A percentile compares a stretch with the other conserved stretches of the same genome.
Evolutionary conservation across 2,888 invertebrate genomes (phyloP).

Genomic region (Ariolimax columbianus): DNA sequence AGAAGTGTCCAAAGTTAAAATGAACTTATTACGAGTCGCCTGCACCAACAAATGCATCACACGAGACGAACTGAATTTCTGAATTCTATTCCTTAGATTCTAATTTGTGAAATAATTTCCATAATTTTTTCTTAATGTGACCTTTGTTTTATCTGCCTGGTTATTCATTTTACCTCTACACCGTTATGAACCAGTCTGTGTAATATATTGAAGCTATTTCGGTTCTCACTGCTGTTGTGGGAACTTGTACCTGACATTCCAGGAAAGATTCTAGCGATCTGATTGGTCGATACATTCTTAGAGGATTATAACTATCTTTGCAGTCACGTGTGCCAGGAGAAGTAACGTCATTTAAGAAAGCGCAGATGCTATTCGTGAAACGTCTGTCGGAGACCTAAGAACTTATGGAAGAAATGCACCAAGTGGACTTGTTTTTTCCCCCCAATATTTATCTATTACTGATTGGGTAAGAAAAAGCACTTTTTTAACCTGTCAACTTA

Average conservation of each 20-base stretch:
- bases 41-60: too few relatives aligned
- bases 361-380: not conserved
- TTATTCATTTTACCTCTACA: not conserved
- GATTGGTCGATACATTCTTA: slow-evolving; percentile 12
- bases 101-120: too few relatives aligned
- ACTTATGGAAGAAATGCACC: not conserved
- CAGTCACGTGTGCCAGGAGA: not conserved
- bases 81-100: too few relatives aligned
- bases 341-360: not conserved
- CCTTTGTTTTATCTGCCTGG: too few relatives aligned
- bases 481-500: too few relatives aligned
- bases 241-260: not conserved
- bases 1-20: too few relatives aligned
- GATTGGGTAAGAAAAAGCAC: too few relatives aligned
- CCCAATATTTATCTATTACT: not conserved
- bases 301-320: not conserved
- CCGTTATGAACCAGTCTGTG: not conserved
- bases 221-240: not conserved
- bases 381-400: not conserved
- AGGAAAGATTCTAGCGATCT: not conserved
- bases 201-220: not conserved
- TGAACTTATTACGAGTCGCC: too few relatives aligned
- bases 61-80: too few relatives aligned
- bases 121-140: too few relatives aligned
- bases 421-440: not conserved